Percentiles rank a stretch among this genome's conserved stretches.
Evolutionary conservation across 2,888 invertebrate genomes (phyloP).

Genomic region (Nysson spinosus): DNA sequence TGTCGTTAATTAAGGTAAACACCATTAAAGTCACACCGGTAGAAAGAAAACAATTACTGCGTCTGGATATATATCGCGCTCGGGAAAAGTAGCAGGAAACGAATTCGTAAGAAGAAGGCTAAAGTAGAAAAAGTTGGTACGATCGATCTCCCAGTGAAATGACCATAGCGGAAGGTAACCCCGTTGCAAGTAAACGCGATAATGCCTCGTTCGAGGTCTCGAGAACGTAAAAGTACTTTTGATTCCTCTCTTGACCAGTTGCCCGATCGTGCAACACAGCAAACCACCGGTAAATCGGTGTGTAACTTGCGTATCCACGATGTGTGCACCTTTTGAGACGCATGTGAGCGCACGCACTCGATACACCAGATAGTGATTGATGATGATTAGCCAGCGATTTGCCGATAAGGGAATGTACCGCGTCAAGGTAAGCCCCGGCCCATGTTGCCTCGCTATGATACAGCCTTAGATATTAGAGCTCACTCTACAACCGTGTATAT

Average conservation of each 20-base stretch:
- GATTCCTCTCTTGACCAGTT: constrained; percentile 21
- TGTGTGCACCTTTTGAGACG: constrained; percentile 34
- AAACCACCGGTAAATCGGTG: constrained; percentile 29
- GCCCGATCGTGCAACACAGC: constrained; percentile 6
- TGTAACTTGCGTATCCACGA: constrained; percentile 26
- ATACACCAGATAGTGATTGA: constrained; percentile 73
- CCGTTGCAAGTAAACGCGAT: constrained; percentile 58
- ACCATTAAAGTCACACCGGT: constrained; percentile 7
- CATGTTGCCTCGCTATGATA: constrained; percentile 64
- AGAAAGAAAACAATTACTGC: neutral
- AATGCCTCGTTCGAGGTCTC: constrained; percentile 51
- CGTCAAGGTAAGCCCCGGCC: constrained; percentile 57
- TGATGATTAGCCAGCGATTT: constrained; percentile 76
- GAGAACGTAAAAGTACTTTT: constrained; percentile 48
- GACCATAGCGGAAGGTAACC: constrained; percentile 62
- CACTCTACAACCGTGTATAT: constrained; percentile 70
- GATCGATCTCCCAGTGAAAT: constrained; percentile 58
- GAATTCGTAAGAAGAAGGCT: constrained; percentile 3
- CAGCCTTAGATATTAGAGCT: constrained; percentile 67
- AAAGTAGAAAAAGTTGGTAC: constrained; percentile 37
- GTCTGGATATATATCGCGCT: neutral
- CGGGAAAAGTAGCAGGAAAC: constrained; percentile 21
- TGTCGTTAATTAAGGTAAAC: constrained; percentile 33
- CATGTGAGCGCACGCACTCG: constrained; percentile 49
- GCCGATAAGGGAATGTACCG: constrained; percentile 74